A percentile compares a stretch with the other conserved stretches of the same genome.
Evolutionary conservation across 1,140 invertebrate species (phyloP).

Genomic region (Mamestra configurata): DNA sequence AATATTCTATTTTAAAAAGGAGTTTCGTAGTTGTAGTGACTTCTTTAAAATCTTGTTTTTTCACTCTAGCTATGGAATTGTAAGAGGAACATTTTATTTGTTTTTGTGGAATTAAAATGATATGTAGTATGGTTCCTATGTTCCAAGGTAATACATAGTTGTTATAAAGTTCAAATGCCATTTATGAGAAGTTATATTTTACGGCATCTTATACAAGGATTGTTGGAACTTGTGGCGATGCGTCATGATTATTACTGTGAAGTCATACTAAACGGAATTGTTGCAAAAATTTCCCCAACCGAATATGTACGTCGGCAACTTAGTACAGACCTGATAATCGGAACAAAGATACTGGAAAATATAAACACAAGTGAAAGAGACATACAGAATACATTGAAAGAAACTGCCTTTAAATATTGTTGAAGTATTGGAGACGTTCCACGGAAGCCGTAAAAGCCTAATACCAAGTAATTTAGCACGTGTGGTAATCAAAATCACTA

Average conservation of each 20-base stretch:
- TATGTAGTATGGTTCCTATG: no score
- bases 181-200: conserved; percentile 13
- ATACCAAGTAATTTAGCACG: conserved; percentile 65
- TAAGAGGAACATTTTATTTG: not conserved
- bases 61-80: not conserved
- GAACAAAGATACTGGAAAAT: not conserved
- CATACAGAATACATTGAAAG: not conserved
- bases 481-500: conserved; percentile 68
- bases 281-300: conserved; percentile 21
- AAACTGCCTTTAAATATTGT: conserved; percentile 33
- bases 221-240: conserved; percentile 24
- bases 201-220: not conserved
- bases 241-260: conserved; percentile 16
- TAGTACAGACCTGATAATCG: not conserved
- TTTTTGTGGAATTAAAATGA: no score
- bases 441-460: conserved; percentile 61
- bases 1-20: conserved; percentile 1
- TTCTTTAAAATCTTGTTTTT: not conserved
- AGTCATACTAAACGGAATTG: conserved; percentile 33
- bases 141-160: not conserved
- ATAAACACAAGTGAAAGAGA: not conserved
- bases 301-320: conserved; percentile 3
- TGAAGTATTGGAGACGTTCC: conserved; percentile 19
- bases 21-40: conserved; percentile 2
- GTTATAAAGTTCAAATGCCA: not conserved